Percentiles rank a stretch among this genome's conserved stretches.
phyloP scores from a whole-genome alignment of 2,113 vertebrate species.

The Leptobrachium leishanense region DNA sequence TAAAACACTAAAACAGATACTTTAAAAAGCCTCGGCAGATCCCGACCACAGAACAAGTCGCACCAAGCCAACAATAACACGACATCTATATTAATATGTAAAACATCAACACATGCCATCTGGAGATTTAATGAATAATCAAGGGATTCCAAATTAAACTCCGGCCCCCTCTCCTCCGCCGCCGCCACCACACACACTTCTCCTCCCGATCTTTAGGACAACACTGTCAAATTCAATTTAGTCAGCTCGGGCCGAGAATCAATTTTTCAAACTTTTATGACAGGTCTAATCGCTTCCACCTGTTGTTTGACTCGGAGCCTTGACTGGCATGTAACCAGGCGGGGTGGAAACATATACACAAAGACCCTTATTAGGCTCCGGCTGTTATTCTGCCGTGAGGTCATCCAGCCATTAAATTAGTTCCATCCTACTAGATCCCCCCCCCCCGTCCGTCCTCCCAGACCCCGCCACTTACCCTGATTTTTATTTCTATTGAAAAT shows the following conservation, averaged over 20 bases:
- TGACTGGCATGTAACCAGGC: slow-evolving; percentile 84
- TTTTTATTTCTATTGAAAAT: no score
- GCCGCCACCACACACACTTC: not conserved
- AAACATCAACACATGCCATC: slow-evolving; percentile 75
- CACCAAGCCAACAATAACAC: slow-evolving; percentile 53
- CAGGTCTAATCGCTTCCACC: slow-evolving; percentile 97
- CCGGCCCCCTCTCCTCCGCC: slow-evolving; percentile 55
- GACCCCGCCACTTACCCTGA: no score
- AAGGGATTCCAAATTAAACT: slow-evolving; percentile 82
- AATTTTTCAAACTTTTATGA: slow-evolving; percentile 99
- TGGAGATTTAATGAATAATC: slow-evolving; percentile 86
- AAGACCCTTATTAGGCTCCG: slow-evolving; percentile 87
- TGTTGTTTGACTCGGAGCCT: slow-evolving; percentile 81
- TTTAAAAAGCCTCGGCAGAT: slow-evolving; percentile 59
- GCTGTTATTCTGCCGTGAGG: slow-evolving; percentile 85
- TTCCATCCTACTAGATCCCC: slow-evolving; percentile 81
- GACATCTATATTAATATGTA: slow-evolving; percentile 68
- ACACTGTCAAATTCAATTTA: slow-evolving; percentile 96
- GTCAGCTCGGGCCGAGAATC: slow-evolving; percentile 79
- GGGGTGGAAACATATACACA: slow-evolving; percentile 85
- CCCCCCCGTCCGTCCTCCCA: no score
- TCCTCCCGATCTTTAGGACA: slow-evolving; percentile 89
- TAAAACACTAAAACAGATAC: slow-evolving; percentile 41
- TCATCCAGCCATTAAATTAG: slow-evolving; percentile 95
- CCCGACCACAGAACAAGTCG: slow-evolving; percentile 52